Conservation (phyloP, 1,140 invertebrate genomes). For the Stenopsyche tienmushanensis region DNA sequence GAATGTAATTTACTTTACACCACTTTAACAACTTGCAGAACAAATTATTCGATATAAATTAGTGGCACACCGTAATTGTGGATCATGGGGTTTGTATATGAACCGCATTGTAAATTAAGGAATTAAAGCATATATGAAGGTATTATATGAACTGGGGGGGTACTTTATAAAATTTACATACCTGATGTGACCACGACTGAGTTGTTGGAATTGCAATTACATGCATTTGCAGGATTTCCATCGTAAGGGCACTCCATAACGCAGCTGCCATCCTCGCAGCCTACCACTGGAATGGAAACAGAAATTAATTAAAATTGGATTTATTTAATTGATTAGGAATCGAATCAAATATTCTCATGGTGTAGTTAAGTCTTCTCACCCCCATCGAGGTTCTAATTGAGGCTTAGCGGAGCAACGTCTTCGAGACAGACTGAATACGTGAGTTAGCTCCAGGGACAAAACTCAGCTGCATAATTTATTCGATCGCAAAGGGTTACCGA, state of each 20-base stretch:
- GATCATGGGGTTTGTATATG: no score
- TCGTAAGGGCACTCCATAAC: conserved; percentile 44
- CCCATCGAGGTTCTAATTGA: not conserved
- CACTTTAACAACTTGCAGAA: no score
- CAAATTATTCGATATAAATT: no score
- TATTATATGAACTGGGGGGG: no score
- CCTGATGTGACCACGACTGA: conserved; percentile 34
- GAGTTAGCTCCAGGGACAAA: not conserved
- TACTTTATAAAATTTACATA: no score
- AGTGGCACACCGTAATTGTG: no score
- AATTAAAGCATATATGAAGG: no score
- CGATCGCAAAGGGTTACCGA: no score
- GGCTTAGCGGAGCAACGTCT: not conserved
- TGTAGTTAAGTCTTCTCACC: no score
- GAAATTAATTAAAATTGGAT: no score
- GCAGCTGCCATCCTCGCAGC: conserved; percentile 45
- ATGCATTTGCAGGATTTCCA: conserved; percentile 43
- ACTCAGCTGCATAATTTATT: not conserved
- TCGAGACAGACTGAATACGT: not conserved
- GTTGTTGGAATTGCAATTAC: conserved; percentile 42
- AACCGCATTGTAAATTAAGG: no score
- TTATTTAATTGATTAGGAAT: conserved; percentile 45
- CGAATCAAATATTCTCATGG: not conserved
- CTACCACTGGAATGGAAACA: conserved; percentile 41
- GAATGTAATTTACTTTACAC: no score